Conservation (phyloP, 2,888 invertebrate genomes). For the Cabera pusaria region DNA sequence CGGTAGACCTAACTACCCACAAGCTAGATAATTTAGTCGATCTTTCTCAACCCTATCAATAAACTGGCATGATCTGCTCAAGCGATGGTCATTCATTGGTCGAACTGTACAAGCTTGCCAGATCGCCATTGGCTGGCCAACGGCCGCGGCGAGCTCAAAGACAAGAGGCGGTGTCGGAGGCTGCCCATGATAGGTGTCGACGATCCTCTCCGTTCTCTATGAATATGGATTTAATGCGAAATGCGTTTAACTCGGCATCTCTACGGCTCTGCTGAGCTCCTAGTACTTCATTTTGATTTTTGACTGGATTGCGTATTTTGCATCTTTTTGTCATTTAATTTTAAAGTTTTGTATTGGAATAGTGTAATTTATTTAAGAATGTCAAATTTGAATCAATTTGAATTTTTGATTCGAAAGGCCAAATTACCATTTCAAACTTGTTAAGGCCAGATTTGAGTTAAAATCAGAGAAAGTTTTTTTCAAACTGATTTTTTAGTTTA, state of each 20-base stretch:
- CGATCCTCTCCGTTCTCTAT: constrained; percentile 45
- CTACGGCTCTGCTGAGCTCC: constrained; percentile 21
- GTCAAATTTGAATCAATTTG: constrained; percentile 1
- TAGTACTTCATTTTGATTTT: constrained; percentile 29
- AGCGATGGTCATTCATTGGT: constrained; percentile 69
- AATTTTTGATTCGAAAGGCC: too few species aligned
- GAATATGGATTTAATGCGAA: constrained; percentile 63
- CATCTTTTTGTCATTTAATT: constrained; percentile 7
- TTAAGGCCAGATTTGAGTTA: too few species aligned
- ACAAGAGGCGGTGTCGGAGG: constrained; percentile 67
- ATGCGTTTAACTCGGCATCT: constrained; percentile 21
- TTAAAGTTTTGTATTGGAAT: not conserved
- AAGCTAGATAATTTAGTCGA: constrained; percentile 12
- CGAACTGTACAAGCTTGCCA: constrained; percentile 36
- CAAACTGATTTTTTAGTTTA: too few species aligned
- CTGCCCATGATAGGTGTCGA: constrained; percentile 59
- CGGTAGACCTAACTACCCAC: too few species aligned
- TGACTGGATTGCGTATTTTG: constrained; percentile 9
- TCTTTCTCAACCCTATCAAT: constrained; percentile 66
- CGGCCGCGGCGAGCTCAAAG: constrained; percentile 65
- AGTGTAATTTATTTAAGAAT: not conserved
- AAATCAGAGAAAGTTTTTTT: too few species aligned
- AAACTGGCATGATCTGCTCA: constrained; percentile 65
- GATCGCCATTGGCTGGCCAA: constrained; percentile 60
- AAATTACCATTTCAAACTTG: too few species aligned